These are phyloP conservation scores for Delphinus delphis DNA, from an alignment of 2,113 vertebrate genomes.

Conservation along the genomic window DNA sequence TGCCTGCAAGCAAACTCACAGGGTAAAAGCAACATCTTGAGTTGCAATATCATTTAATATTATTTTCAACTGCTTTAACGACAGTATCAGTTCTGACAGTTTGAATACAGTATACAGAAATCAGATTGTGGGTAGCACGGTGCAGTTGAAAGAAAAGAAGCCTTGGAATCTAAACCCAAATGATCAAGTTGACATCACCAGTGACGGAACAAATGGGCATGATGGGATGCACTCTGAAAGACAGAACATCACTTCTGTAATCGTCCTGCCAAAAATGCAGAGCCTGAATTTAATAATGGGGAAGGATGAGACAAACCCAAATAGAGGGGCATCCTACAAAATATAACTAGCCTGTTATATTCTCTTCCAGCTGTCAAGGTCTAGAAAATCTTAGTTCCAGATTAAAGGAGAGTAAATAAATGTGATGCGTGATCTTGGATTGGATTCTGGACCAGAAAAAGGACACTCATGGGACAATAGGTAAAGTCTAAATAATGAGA, in stretches of 20 bases:
- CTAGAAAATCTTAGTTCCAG: neutral
- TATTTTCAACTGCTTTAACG: neutral
- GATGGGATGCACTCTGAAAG: neutral
- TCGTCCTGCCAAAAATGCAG: neutral
- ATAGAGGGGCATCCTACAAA: neutral
- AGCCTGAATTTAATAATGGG: neutral
- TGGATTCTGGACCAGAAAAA: neutral
- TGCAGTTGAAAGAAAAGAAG: neutral
- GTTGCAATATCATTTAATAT: neutral
- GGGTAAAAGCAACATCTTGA: neutral
- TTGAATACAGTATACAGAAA: neutral
- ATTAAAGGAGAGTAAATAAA: neutral
- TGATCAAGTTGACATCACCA: neutral
- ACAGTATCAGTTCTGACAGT: neutral
- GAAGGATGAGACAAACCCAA: neutral
- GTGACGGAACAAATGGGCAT: neutral
- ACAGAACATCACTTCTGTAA: neutral
- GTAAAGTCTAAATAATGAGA: neutral
- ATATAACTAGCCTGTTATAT: neutral
- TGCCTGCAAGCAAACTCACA: neutral
- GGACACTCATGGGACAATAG: neutral
- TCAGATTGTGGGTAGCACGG: neutral
- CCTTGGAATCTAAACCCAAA: neutral
- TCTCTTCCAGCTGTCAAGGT: neutral
- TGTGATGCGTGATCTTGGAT: fast-evolving